Evolutionary conservation across 2,888 invertebrate species (phyloP).

Genomic region (Gastracanthus pulcherrimus): DNA sequence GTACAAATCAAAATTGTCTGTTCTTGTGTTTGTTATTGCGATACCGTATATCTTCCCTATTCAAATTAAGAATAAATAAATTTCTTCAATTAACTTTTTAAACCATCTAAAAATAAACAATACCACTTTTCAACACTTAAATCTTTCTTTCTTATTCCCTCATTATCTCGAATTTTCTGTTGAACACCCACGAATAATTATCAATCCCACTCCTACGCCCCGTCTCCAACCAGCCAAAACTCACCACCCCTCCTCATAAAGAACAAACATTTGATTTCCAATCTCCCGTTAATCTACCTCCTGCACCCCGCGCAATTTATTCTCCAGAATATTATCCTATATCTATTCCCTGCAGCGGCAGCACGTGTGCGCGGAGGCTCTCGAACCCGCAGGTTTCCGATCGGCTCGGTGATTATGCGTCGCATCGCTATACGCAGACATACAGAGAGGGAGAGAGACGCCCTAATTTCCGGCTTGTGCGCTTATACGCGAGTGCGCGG

Average conservation of each 20-base stretch:
- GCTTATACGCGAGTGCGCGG: no score
- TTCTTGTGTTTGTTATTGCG: no score
- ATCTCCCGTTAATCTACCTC: not conserved
- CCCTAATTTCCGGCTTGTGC: slow-evolving; percentile 6
- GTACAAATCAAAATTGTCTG: no score
- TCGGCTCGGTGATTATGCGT: not conserved
- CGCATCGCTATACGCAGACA: not conserved
- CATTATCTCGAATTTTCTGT: no score
- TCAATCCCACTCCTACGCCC: no score
- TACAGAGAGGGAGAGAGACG: not conserved
- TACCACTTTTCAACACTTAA: no score
- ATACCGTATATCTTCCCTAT: no score
- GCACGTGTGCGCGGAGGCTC: not conserved
- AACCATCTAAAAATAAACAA: not conserved
- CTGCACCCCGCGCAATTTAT: not conserved
- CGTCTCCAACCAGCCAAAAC: no score
- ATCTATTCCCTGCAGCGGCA: not conserved
- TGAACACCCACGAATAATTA: no score
- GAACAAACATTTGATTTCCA: not conserved
- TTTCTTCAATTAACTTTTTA: not conserved
- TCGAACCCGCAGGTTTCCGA: not conserved
- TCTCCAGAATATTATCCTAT: not conserved
- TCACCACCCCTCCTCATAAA: no score
- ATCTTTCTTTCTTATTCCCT: no score
- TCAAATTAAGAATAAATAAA: no score